Evolutionary conservation across 2,888 invertebrate species (phyloP).

Genomic region (Ornithoptera priamus): DNA sequence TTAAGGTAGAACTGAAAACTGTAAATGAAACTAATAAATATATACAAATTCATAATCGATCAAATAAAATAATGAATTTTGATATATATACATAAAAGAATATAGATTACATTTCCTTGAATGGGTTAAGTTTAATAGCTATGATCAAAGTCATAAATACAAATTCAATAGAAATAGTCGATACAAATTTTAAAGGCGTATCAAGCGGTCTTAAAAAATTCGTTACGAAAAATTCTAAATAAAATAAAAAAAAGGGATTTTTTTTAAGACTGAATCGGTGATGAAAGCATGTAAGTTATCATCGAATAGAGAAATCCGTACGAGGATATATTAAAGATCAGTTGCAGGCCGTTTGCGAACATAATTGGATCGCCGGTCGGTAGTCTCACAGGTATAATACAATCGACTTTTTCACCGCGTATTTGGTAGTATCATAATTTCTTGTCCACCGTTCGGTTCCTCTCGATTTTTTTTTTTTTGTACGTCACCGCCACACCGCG

Average conservation of each 20-base stretch:
- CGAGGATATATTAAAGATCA: slow-evolving; percentile 33
- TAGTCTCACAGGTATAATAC: slow-evolving; percentile 47
- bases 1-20: too few relatives aligned
- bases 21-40: too few relatives aligned
- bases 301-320: slow-evolving; percentile 8
- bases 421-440: slow-evolving; percentile 77
- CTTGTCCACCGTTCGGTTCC: slow-evolving; percentile 52
- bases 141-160: background rate
- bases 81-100: too few relatives aligned
- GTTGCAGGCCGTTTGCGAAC: slow-evolving; percentile 37
- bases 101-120: too few relatives aligned
- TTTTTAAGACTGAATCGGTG: background rate
- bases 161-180: background rate
- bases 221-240: background rate
- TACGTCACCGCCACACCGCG: slow-evolving; percentile 42
- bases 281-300: background rate
- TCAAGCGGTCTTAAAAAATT: background rate
- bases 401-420: slow-evolving; percentile 65
- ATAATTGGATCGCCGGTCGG: slow-evolving; percentile 46
- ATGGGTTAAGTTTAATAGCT: too few relatives aligned
- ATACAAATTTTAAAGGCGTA: slow-evolving; percentile 6
- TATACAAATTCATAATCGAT: too few relatives aligned
- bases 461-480: slow-evolving; percentile 39
- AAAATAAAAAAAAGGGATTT: background rate
- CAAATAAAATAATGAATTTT: too few relatives aligned